Evolutionary conservation across 1,140 invertebrate genomes (phyloP), one percentile per base, ranked within the genome.

Genomic region (Lepidotrigona ventralis): DNA sequence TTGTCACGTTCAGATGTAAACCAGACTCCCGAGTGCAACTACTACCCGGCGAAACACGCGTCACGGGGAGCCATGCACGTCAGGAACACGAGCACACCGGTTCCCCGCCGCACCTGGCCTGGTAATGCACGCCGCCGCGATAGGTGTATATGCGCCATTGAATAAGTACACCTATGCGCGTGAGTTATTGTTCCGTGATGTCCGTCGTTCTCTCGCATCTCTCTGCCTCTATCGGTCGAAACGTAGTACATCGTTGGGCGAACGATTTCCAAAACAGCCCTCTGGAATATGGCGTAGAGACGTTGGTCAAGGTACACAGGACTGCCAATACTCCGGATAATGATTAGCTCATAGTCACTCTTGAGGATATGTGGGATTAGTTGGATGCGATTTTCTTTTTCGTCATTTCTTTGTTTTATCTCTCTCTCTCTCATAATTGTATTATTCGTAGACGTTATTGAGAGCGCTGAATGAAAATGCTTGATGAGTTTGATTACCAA

Each of bases 1-100:
- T 91, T 92, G 92, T 93, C 92, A 93, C 89, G 90, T 90, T 92
- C 92, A 93, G 92, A 91, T 86, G 90, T 88, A 89, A 91, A 91
- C 86, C 90, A 91, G 86, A 86, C 90, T 85, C 88, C 77, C 86
- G 85, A 88, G 85, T 81, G 87, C 89, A 88, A 90, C 86, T 91
- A 90, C 86, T 88, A 85, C 85, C 85, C 79, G 64, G 64, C 29
- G 80, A 82, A 91, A 91, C 89, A 90, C 88, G 88, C 90, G 90
- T 91, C 89, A 91, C 88, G 89, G 88, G 88, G 88, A 90, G 83
- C 86, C 90, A 75, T 88, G 90, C 85, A 88, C 91, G 92, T 92
- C 92, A 93, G 86, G 86, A 92, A 92, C 92, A 93, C 80, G 84
- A 88, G 75, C 86, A 76, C 85, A 76, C 69, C 33, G 74, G 83